Base-by-base conservation (phyloP, 2,888 invertebrate species). In the Proisotoma minuta region DNA sequence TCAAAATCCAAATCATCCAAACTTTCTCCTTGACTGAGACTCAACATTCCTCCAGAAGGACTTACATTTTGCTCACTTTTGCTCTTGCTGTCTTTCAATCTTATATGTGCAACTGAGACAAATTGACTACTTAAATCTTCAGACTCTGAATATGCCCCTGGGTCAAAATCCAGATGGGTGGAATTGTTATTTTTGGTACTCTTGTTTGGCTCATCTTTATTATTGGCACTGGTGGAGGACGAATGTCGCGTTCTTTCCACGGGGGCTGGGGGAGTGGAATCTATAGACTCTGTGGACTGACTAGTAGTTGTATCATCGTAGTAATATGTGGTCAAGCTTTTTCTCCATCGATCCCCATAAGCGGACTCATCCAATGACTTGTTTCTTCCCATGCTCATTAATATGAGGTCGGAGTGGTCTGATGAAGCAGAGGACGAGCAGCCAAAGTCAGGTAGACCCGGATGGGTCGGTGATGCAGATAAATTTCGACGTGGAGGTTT, bases 401-500 rank as follows among this genome's bases (percentile, higher is more conserved):
- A 77, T 66, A 85, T 77, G 74, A 84, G 84, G 75, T 85, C 85
- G 77, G 84, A 85, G 75, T 83, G 83, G 65, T 83, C 79, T 52
- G 81, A 63, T 8, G 15, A 10, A 10, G 8, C 34, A 10, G 8
- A 8, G 26, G 68, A 60, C n/a, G n/a, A n/a, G n/a, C n/a, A n/a
- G 34, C 57, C 63, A 54, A 69, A 69, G 51, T 72, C 69, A 24
- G 63, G 64, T 51, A 78, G 76, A 68, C 83, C 83, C 10, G 79
- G 79, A 76, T 91, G 90, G 27, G 90, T 91, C 24, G 91, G 91
- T 20, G 91, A 91, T 64, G 90, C 88, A 15, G 90, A 89, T 59
- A 91, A 82, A 78, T 91, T 91, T 72, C 91, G 82, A 56, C 92
- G 82, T 2, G 92, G 92, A 66, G 92, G 91, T 79, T 92, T 92